phyloP scores from a whole-genome alignment of 1,140 invertebrate genomes.

The Helicoverpa zea region DNA sequence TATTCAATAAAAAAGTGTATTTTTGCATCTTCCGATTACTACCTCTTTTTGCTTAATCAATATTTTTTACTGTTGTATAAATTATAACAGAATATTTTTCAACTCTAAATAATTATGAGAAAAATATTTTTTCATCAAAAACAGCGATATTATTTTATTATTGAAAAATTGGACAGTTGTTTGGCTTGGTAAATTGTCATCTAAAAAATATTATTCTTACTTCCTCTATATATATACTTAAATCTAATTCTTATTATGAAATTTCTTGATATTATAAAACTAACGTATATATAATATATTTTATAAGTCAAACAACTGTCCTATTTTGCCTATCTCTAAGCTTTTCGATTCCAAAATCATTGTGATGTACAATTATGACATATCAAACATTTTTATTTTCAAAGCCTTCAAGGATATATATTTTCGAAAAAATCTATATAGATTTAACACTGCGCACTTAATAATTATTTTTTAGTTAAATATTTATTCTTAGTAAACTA shows the following conservation, averaged over 20 bases:
- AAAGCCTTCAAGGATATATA: conserved; percentile 66
- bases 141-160: conserved; percentile 4
- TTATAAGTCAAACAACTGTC: not conserved
- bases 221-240: not conserved
- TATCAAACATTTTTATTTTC: conserved; percentile 72
- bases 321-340: conserved; percentile 11
- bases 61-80: conserved; percentile 47
- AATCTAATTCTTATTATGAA: not conserved
- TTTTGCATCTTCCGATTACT: conserved; percentile 65
- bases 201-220: not conserved
- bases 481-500: conserved; percentile 6
- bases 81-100: conserved; percentile 26
- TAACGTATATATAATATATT: not conserved
- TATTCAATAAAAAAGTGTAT: conserved; percentile 23
- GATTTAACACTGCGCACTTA: conserved; percentile 63
- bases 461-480: conserved; percentile 60
- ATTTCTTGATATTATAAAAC: not conserved
- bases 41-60: conserved; percentile 67
- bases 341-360: conserved; percentile 53
- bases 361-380: conserved; percentile 76
- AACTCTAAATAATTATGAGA: conserved; percentile 17
- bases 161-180: conserved; percentile 1
- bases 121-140: conserved; percentile 11
- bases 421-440: conserved; percentile 67
- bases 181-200: not conserved